A percentile compares a stretch with the other conserved stretches of the same genome.
Evolutionary conservation across 2,888 invertebrate species (phyloP).

Genomic region (Liposcelis brunnea): DNA sequence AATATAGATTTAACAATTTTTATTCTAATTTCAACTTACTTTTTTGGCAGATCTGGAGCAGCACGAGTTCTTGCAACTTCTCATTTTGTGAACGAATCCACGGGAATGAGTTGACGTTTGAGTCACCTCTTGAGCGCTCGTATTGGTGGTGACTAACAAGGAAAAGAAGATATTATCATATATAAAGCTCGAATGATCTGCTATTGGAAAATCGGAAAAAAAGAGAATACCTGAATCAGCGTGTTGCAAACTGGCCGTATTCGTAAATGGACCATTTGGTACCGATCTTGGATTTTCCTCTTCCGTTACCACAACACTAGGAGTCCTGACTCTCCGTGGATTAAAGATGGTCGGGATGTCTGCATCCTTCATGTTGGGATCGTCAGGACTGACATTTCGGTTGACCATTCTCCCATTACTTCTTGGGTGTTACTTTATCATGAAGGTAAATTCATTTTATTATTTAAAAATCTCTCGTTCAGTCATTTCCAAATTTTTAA

Average conservation of each 20-base stretch:
- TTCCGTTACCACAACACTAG: slow-evolving; percentile 51
- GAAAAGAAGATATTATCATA: background rate
- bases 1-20: too few relatives aligned
- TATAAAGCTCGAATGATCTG: too few relatives aligned
- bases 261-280: slow-evolving; percentile 22
- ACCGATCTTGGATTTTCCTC: slow-evolving; percentile 31
- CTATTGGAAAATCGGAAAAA: too few relatives aligned
- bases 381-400: slow-evolving; percentile 22
- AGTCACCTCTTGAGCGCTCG: slow-evolving; percentile 2
- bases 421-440: slow-evolving; percentile 14
- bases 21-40: too few relatives aligned
- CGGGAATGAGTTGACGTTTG: slow-evolving; percentile 13
- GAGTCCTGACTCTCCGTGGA: slow-evolving; percentile 49
- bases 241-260: slow-evolving; percentile 34
- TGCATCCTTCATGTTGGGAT: slow-evolving; percentile 33
- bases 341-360: slow-evolving; percentile 70
- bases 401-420: slow-evolving; percentile 8
- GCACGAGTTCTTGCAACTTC: slow-evolving; percentile 51
- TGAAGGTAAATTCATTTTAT: background rate
- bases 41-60: slow-evolving; percentile 71
- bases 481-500: too few relatives aligned
- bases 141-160: background rate
- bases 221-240: slow-evolving; percentile 31
- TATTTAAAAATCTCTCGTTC: slow-evolving; percentile 6
- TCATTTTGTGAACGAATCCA: slow-evolving; percentile 19